Conservation (phyloP, 2,888 invertebrate species). For the Melieria omissa region DNA sequence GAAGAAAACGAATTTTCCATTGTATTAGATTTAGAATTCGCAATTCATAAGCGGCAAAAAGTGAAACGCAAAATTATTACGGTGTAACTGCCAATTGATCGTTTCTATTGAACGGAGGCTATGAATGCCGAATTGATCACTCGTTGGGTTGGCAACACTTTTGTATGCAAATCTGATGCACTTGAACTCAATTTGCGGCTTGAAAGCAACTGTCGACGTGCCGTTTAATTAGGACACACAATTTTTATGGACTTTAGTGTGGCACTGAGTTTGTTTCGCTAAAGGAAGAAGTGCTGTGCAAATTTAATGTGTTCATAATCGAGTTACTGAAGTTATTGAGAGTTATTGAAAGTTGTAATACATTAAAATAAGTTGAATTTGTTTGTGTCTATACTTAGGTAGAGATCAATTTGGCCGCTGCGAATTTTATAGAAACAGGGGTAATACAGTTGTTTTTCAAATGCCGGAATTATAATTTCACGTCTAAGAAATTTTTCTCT, state of each 20-base stretch:
- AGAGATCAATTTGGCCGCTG: background rate
- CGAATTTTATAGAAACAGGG: background rate
- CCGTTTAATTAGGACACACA: slow-evolving; percentile 2
- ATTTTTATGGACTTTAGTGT: background rate
- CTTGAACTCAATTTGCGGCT: slow-evolving; percentile 23
- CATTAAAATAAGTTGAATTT: background rate
- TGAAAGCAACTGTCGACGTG: background rate
- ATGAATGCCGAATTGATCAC: background rate
- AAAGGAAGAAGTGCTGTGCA: too few species aligned
- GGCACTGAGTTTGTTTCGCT: background rate
- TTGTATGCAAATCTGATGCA: slow-evolving; percentile 9
- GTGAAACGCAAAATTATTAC: background rate
- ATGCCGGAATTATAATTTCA: background rate
- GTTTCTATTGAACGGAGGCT: background rate
- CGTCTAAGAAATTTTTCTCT: too few species aligned
- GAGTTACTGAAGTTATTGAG: background rate
- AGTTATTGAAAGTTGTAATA: background rate
- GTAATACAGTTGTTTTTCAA: background rate
- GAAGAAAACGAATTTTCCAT: background rate
- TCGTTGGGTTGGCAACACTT: background rate
- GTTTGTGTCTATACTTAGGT: background rate
- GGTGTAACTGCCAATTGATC: background rate
- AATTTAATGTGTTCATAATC: too few species aligned
- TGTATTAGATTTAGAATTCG: background rate
- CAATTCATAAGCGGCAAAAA: slow-evolving; percentile 4